Percentiles rank a stretch among this genome's conserved stretches.
Conservation (phyloP, 2,113 vertebrate species). For the Melospiza melodia region DNA sequence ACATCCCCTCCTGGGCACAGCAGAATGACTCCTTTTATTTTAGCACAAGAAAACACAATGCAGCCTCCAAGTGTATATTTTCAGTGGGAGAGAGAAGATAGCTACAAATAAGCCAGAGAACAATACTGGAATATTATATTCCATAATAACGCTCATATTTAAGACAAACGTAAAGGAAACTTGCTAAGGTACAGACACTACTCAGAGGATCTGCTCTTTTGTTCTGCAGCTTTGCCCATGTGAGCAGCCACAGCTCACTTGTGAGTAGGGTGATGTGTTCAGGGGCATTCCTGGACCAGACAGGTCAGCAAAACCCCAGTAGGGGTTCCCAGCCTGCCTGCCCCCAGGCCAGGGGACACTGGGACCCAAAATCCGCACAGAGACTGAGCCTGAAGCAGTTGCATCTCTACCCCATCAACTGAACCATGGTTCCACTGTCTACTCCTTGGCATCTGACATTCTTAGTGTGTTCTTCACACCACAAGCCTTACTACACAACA, state of each 20-base stretch:
- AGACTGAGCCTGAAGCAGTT: not conserved
- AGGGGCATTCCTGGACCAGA: not conserved
- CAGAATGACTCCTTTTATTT: slow-evolving; percentile 51
- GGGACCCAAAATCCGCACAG: not conserved
- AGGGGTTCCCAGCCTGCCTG: not conserved
- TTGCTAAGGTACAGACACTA: not conserved
- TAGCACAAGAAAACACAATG: slow-evolving; percentile 30
- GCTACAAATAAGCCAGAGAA: not conserved
- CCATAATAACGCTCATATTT: not conserved
- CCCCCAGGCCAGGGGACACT: accelerated
- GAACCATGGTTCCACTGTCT: no score
- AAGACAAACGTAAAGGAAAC: not conserved
- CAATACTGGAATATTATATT: not conserved
- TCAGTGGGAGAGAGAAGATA: not conserved
- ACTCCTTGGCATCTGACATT: not conserved
- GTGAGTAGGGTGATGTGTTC: not conserved
- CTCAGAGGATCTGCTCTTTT: not conserved
- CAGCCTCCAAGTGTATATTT: not conserved
- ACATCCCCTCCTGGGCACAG: not conserved
- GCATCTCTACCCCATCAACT: not conserved
- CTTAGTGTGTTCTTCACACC: not conserved
- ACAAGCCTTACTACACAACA: not conserved
- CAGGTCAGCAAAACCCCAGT: accelerated
- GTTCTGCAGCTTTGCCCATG: not conserved
- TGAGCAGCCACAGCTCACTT: not conserved